Evolutionary conservation across 2,113 vertebrate genomes (phyloP).

Genomic region (Sarotherodon lohbergeri): DNA sequence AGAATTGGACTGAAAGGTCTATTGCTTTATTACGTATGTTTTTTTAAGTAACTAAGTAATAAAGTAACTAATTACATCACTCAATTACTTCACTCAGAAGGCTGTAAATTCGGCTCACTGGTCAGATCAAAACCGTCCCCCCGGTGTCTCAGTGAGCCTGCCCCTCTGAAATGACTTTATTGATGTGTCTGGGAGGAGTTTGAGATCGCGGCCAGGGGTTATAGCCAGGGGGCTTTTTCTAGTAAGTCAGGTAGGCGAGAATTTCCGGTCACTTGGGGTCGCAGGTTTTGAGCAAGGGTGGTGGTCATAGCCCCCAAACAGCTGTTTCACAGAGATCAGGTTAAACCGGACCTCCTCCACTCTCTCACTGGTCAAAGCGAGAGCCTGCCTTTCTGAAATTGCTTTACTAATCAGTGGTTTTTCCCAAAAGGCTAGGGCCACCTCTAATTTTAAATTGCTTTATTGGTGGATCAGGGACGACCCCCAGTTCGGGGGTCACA

Average conservation of each 20-base stretch:
- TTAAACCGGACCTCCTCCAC: background rate
- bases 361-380: background rate
- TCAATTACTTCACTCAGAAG: too few relatives aligned
- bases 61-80: rapidly evolving
- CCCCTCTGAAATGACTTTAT: too few relatives aligned
- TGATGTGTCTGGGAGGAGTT: too few relatives aligned
- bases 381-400: background rate
- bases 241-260: background rate
- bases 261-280: background rate
- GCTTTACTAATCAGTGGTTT: background rate
- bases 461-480: background rate
- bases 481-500: background rate
- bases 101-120: too few relatives aligned
- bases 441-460: background rate
- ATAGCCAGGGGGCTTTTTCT: background rate
- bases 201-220: background rate
- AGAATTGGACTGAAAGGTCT: background rate
- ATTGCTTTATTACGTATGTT: background rate
- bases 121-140: too few relatives aligned
- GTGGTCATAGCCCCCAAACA: background rate
- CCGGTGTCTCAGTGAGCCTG: too few relatives aligned
- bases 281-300: rapidly evolving
- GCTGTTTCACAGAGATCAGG: background rate
- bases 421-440: background rate
- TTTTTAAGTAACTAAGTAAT: background rate